Conservation (phyloP, 1,140 invertebrate genomes). For the Antheraea pernyi region DNA sequence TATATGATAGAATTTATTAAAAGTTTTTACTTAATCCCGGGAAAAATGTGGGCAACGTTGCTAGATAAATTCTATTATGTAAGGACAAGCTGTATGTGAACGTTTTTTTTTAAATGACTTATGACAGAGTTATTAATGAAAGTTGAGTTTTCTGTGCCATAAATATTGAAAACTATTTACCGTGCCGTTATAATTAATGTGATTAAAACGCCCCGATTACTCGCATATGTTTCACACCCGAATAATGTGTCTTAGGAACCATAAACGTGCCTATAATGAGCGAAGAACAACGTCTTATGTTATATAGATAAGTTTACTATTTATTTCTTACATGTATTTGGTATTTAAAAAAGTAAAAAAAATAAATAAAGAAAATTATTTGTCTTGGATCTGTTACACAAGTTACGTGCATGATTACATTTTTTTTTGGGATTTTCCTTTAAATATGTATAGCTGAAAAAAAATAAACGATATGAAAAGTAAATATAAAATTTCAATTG, state of each 20-base stretch:
- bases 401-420: conserved; percentile 6
- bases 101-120: conserved; percentile 4
- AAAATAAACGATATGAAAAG: too few species aligned
- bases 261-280: conserved; percentile 11
- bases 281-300: conserved; percentile 9
- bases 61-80: conserved; percentile 5
- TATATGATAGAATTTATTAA: conserved; percentile 7
- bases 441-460: too few species aligned
- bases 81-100: background rate
- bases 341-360: background rate
- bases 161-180: conserved; percentile 17
- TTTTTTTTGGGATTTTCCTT: background rate
- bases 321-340: conserved; percentile 2
- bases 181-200: background rate
- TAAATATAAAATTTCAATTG: too few species aligned
- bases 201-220: background rate
- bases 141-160: conserved; percentile 36
- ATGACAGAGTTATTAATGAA: conserved; percentile 25
- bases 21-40: background rate
- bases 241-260: conserved; percentile 11
- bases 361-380: conserved; percentile 11
- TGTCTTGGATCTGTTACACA: conserved; percentile 4
- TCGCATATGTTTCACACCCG: background rate
- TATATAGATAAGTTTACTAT: conserved; percentile 9
- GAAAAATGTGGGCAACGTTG: too few species aligned